Evolutionary conservation across 2,113 vertebrate genomes (phyloP).

Genomic region (Cromileptes altivelis): DNA sequence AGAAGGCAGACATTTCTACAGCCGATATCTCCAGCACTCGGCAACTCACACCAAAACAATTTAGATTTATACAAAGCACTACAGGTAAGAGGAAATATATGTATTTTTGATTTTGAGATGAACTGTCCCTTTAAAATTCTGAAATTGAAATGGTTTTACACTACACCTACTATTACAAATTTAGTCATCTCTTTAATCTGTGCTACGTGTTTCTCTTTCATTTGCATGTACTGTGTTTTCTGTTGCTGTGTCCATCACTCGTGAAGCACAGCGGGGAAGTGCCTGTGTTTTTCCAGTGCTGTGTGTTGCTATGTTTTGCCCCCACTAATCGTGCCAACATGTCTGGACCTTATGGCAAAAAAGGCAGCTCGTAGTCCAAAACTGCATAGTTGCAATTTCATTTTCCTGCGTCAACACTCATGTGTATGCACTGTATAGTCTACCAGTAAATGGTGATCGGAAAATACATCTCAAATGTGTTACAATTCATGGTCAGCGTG

Average conservation of each 20-base stretch:
- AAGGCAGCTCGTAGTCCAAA: neutral
- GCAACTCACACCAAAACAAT: too few species aligned
- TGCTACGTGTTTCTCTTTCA: neutral
- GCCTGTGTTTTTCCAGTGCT: conserved; percentile 1
- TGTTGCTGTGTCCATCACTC: conserved; percentile 10
- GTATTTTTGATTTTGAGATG: too few species aligned
- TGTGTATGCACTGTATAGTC: neutral
- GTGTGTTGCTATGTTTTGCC: conserved; percentile 12
- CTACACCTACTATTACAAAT: neutral
- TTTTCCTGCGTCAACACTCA: neutral
- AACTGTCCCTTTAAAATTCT: neutral
- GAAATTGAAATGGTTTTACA: neutral
- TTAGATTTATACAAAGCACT: too few species aligned
- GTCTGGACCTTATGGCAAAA: conserved; percentile 19
- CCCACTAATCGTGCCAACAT: conserved; percentile 18
- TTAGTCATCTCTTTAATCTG: neutral
- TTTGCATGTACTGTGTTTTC: conserved; percentile 1
- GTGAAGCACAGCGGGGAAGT: neutral
- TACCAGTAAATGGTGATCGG: neutral
- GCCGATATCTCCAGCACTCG: too few species aligned
- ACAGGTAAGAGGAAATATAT: too few species aligned
- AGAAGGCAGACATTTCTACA: too few species aligned
- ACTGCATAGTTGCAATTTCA: conserved; percentile 33
- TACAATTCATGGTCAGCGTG: too few species aligned
- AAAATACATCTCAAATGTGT: neutral